These are phyloP conservation scores for Sinohyriopsis cumingii DNA, from an alignment of 2,888 invertebrate species.

Conservation along the genomic window DNA sequence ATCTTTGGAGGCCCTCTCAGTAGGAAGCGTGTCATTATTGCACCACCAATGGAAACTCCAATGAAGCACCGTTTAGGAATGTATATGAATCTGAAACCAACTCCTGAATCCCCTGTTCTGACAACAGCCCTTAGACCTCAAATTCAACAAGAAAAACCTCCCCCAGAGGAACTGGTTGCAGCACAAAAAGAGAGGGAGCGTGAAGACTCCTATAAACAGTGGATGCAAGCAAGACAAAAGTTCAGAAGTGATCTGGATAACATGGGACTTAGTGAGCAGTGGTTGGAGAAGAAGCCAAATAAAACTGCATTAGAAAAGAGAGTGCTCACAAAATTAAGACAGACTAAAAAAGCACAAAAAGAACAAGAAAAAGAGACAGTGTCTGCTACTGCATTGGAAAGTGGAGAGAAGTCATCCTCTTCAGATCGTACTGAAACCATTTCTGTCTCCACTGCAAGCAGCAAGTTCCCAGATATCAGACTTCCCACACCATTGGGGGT, in stretches of 20 bases:
- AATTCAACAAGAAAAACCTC: conserved; percentile 31
- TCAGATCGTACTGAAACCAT: conserved; percentile 26
- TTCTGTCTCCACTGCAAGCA: conserved; percentile 17
- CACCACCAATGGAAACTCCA: conserved; percentile 65
- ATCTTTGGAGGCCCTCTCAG: conserved; percentile 66
- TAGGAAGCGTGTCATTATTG: conserved; percentile 60
- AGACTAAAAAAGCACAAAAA: conserved; percentile 16
- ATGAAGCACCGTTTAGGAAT: conserved; percentile 56
- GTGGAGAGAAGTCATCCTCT: conserved; percentile 28
- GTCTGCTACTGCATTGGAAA: conserved; percentile 27
- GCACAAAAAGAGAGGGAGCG: conserved; percentile 42
- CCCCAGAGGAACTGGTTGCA: conserved; percentile 37
- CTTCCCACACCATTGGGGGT: conserved; percentile 65
- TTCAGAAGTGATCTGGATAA: conserved; percentile 60
- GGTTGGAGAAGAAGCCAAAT: conserved; percentile 61
- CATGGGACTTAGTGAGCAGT: conserved; percentile 62
- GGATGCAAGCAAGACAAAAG: conserved; percentile 61
- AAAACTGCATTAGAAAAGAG: conserved; percentile 64
- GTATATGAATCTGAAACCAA: conserved; percentile 37
- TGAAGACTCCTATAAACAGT: conserved; percentile 53
- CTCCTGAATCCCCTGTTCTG: conserved; percentile 39
- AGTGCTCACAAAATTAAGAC: conserved; percentile 49
- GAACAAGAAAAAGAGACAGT: conserved; percentile 11
- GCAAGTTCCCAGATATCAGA: conserved; percentile 50
- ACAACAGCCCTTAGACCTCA: conserved; percentile 46